These are phyloP conservation scores for Trachelus troglodyta DNA, from an alignment of 2,888 invertebrate genomes.

Conservation along the genomic window DNA sequence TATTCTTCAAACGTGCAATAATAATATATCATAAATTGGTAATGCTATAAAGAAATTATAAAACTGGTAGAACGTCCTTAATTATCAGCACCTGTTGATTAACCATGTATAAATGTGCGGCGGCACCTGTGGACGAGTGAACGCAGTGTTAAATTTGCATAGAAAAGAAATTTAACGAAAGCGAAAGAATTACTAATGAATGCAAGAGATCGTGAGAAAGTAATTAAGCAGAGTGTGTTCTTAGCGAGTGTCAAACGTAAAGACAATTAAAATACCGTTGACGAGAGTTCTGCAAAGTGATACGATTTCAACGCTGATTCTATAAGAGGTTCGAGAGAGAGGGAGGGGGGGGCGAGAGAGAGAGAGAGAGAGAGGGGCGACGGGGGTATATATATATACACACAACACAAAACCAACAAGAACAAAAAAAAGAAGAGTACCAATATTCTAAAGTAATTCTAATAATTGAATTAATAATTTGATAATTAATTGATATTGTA, in stretches of 20 bases:
- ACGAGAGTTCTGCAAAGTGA: neutral
- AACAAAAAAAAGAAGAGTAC: slow-evolving; percentile 59
- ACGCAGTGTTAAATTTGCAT: neutral
- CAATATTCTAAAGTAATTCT: slow-evolving; percentile 67
- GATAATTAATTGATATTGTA: slow-evolving; percentile 66
- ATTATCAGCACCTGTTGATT: neutral
- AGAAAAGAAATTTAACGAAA: neutral
- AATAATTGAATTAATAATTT: slow-evolving; percentile 65
- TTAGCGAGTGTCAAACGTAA: neutral
- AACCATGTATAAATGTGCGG: neutral
- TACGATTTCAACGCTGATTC: neutral
- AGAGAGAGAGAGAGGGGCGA: neutral
- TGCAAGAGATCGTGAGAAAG: slow-evolving; percentile 23
- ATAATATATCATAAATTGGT: too few species aligned
- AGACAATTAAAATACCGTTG: neutral
- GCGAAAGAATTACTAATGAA: slow-evolving; percentile 17
- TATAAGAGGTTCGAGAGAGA: neutral
- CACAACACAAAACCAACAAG: slow-evolving; percentile 26
- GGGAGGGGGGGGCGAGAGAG: too few species aligned
- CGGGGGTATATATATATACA: neutral
- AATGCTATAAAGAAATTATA: too few species aligned
- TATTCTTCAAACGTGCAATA: too few species aligned
- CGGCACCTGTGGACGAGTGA: neutral
- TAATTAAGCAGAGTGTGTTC: neutral
- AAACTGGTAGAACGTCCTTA: too few species aligned